Conservation (phyloP, 2,888 invertebrate genomes). For the Oscheius sp. region DNA sequence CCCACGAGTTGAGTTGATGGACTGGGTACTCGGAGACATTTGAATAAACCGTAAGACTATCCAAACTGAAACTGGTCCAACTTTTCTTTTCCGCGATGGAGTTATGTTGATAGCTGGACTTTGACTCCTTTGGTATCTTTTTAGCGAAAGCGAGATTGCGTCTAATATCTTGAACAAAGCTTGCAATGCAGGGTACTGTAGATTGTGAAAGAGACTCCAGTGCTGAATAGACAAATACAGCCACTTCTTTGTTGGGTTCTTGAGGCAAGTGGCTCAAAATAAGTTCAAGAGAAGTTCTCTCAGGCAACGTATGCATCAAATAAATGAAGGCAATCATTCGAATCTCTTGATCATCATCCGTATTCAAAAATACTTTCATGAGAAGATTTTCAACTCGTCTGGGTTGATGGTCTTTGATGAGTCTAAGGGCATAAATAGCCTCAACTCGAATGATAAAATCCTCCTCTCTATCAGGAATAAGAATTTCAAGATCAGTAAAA, state of each 20-base stretch:
- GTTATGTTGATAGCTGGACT: constrained; percentile 6
- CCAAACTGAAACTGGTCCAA: constrained; percentile 39
- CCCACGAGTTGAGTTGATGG: not conserved
- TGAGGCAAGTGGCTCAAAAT: constrained; percentile 43
- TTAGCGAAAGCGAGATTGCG: constrained; percentile 28
- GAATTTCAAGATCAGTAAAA: constrained; percentile 54
- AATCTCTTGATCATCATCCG: constrained; percentile 50
- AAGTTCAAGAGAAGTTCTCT: constrained; percentile 50
- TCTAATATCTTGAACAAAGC: constrained; percentile 35
- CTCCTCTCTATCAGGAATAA: constrained; percentile 53
- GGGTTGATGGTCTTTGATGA: constrained; percentile 38
- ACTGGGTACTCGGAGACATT: constrained; percentile 43
- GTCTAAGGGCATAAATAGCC: constrained; percentile 63
- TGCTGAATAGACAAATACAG: constrained; percentile 50
- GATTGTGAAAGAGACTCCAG: constrained; percentile 50
- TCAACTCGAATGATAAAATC: constrained; percentile 51
- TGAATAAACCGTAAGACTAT: constrained; percentile 49
- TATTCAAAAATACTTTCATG: constrained; percentile 60
- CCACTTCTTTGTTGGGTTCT: constrained; percentile 56
- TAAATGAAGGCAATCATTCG: constrained; percentile 57
- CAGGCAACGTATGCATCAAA: constrained; percentile 54
- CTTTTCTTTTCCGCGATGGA: not conserved
- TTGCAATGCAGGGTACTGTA: constrained; percentile 51
- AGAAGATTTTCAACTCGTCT: constrained; percentile 44
- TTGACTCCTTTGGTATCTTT: not conserved